Evolutionary conservation across 35 echinoderm and acorn worm species (phyloP).

Genomic region (Anneissia japonica): DNA sequence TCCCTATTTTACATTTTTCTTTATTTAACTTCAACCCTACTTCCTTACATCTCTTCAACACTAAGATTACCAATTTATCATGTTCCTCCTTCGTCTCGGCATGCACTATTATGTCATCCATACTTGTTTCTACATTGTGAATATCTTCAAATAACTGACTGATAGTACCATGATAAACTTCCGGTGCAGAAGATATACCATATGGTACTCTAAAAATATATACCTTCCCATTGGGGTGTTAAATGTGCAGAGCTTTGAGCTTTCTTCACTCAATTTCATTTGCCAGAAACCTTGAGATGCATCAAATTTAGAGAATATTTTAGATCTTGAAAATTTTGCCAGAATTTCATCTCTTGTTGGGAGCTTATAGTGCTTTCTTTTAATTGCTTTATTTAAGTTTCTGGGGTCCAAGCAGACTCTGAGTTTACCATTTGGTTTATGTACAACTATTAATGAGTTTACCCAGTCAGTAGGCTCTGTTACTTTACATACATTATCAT

Average conservation of each 20-base stretch:
- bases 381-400: not conserved
- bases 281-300: not conserved
- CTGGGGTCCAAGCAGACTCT: not conserved
- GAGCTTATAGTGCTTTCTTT: not conserved
- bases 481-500: conserved; percentile 28
- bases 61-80: not conserved
- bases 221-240: too few species aligned
- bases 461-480: conserved; percentile 75
- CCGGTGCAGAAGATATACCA: conserved; percentile 19
- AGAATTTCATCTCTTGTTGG: not conserved
- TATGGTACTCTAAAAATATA: too few species aligned
- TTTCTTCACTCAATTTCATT: not conserved
- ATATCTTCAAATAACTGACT: conserved; percentile 33
- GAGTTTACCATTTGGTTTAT: conserved; percentile 40
- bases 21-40: conserved; percentile 7
- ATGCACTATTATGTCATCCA: conserved; percentile 24
- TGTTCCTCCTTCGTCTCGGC: not conserved
- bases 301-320: not conserved
- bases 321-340: not conserved
- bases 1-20: too few species aligned
- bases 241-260: not conserved
- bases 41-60: not conserved
- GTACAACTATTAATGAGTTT: conserved; percentile 14
- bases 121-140: conserved; percentile 11
- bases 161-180: conserved; percentile 26